Conservation (phyloP, 2,888 invertebrate genomes). For the Cylloceria caligata region DNA sequence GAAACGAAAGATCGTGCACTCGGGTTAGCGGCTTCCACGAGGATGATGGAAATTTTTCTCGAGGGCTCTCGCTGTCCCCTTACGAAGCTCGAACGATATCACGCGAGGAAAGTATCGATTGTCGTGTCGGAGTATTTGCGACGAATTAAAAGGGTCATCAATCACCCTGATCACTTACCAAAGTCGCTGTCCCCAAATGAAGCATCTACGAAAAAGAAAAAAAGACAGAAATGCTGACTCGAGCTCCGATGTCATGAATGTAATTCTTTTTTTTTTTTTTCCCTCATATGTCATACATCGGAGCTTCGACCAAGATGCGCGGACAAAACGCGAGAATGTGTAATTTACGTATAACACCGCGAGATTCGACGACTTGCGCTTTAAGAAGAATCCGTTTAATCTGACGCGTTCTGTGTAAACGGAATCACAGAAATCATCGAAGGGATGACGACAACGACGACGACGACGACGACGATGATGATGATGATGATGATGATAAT, state of each 20-base stretch:
- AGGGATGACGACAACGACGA: constrained; percentile 19
- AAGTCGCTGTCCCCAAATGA: constrained; percentile 27
- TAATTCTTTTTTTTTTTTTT: constrained; percentile 41
- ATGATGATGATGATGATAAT: constrained; percentile 43
- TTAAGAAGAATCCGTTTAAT: constrained; percentile 19
- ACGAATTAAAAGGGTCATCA: constrained; percentile 15
- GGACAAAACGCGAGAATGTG: constrained; percentile 11
- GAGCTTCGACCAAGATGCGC: constrained; percentile 5
- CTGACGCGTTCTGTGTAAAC: constrained; percentile 14
- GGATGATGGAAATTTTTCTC: not conserved
- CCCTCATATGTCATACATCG: constrained; percentile 25
- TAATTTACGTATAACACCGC: constrained; percentile 14
- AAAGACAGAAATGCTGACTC: constrained; percentile 24
- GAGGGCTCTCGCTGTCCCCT: constrained; percentile 10
- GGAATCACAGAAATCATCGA: constrained; percentile 36
- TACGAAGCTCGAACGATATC: constrained; percentile 48
- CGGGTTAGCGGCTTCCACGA: not conserved
- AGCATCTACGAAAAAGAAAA: constrained; percentile 4
- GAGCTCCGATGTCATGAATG: constrained; percentile 46
- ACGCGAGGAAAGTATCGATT: constrained; percentile 43
- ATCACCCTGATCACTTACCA: constrained; percentile 29
- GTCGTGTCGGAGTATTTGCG: constrained; percentile 37
- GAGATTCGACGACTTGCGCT: constrained; percentile 23
- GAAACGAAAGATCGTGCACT: constrained; percentile 62
- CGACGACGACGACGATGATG: constrained; percentile 14